Evolutionary conservation across 2,888 invertebrate genomes (phyloP).

Genomic region (Meliscaeva auricollis): DNA sequence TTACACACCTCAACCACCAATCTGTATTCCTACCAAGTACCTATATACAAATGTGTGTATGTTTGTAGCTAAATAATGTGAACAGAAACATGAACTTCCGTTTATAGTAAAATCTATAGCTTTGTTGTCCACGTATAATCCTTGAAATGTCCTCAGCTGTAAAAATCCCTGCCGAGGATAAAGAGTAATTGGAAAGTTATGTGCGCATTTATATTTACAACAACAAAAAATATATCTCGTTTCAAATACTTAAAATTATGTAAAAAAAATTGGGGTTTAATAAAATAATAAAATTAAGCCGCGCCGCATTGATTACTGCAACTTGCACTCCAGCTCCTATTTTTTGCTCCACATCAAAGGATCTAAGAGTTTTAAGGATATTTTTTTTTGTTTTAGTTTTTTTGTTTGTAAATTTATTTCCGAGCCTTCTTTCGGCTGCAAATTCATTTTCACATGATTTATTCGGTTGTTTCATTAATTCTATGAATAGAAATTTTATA

Average conservation of each 20-base stretch:
- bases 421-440: neutral
- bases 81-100: neutral
- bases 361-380: neutral
- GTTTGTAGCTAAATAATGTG: neutral
- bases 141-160: conserved; percentile 57
- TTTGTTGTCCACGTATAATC: conserved; percentile 51
- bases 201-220: conserved; percentile 20
- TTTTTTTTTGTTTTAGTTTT: neutral
- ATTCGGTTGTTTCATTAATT: conserved; percentile 42
- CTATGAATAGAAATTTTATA: conserved; percentile 54
- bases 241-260: conserved; percentile 35
- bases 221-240: conserved; percentile 13
- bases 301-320: conserved; percentile 30
- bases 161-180: conserved; percentile 40
- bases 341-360: neutral
- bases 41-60: neutral
- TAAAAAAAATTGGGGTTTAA: conserved; percentile 15
- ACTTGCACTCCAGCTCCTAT: neutral
- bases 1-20: neutral
- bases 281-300: conserved; percentile 39
- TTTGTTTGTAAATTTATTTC: conserved; percentile 18
- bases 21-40: neutral
- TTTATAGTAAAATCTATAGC: conserved; percentile 16
- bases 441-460: conserved; percentile 49
- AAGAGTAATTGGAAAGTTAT: conserved; percentile 56